Conservation (phyloP, 2,113 vertebrate species). For the Apteryx owenii region DNA sequence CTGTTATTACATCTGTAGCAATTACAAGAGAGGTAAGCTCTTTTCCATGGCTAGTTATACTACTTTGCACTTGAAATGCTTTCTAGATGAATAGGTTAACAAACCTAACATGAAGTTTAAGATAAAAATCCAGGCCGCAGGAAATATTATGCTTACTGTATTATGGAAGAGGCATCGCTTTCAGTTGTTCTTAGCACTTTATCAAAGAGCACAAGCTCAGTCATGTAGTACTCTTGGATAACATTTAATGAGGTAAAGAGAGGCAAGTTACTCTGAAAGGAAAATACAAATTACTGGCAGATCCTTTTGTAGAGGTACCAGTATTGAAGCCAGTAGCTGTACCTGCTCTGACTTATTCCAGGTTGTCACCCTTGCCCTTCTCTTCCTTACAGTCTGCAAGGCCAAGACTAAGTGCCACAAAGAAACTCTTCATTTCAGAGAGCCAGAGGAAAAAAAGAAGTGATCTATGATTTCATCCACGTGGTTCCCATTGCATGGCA, state of each 20-base stretch:
- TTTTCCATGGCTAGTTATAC: too few species aligned
- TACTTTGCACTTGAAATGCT: background rate
- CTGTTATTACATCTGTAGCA: background rate
- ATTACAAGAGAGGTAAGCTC: background rate
- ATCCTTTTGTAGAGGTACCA: background rate
- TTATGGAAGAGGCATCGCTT: background rate
- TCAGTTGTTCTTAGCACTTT: background rate
- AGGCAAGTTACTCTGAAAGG: background rate
- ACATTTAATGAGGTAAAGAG: background rate
- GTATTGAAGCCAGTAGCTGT: background rate
- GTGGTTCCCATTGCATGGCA: background rate
- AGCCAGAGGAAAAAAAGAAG: background rate
- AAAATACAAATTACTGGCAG: background rate
- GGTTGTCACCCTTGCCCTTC: background rate
- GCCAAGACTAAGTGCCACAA: background rate
- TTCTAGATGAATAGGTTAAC: background rate
- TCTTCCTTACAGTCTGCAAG: background rate
- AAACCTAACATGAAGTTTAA: background rate
- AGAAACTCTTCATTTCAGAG: background rate
- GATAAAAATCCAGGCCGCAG: background rate
- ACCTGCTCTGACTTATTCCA: background rate
- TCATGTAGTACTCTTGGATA: background rate
- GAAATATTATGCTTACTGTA: background rate
- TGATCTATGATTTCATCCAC: background rate
- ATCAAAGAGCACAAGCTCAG: background rate